Evolutionary conservation across 2,888 invertebrate species (phyloP).

Genomic region (Psylliodes chrysocephalus): DNA sequence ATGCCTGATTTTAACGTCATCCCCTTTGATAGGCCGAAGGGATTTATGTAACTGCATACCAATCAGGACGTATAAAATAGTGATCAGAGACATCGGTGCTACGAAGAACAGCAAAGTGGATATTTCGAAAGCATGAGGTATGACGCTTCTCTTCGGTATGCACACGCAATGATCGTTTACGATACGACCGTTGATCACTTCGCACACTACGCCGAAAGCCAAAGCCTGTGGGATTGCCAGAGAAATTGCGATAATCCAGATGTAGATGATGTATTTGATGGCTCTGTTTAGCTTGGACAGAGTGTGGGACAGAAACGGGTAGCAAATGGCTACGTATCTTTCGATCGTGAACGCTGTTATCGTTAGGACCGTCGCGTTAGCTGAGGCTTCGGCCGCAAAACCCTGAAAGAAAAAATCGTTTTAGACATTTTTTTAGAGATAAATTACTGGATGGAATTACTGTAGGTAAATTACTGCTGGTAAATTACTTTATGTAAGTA

Average conservation of each 20-base stretch:
- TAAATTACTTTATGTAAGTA: too few relatives aligned
- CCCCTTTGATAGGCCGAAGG: slow-evolving; percentile 54
- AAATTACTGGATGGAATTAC: too few relatives aligned
- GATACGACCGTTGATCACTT: slow-evolving; percentile 48
- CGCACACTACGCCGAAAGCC: slow-evolving; percentile 78
- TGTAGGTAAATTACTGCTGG: too few relatives aligned
- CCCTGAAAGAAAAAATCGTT: slow-evolving; percentile 65
- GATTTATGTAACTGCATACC: slow-evolving; percentile 63
- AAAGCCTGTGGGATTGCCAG: slow-evolving; percentile 82
- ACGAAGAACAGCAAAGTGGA: slow-evolving; percentile 71
- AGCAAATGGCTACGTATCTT: slow-evolving; percentile 87
- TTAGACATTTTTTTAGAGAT: too few relatives aligned
- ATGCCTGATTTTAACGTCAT: slow-evolving; percentile 60
- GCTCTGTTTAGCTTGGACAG: slow-evolving; percentile 87
- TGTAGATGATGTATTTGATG: slow-evolving; percentile 75
- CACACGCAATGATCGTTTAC: slow-evolving; percentile 59
- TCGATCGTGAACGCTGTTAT: slow-evolving; percentile 92
- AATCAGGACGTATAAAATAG: slow-evolving; percentile 67
- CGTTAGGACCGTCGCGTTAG: slow-evolving; percentile 85
- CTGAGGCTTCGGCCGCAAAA: slow-evolving; percentile 85
- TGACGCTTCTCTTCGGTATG: slow-evolving; percentile 58
- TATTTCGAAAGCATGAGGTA: slow-evolving; percentile 66
- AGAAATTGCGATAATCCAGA: slow-evolving; percentile 83
- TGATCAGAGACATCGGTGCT: slow-evolving; percentile 70
- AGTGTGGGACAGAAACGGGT: slow-evolving; percentile 84